Evolutionary conservation across 1,140 invertebrate genomes (phyloP).

Genomic region (Aphelinus certus): DNA sequence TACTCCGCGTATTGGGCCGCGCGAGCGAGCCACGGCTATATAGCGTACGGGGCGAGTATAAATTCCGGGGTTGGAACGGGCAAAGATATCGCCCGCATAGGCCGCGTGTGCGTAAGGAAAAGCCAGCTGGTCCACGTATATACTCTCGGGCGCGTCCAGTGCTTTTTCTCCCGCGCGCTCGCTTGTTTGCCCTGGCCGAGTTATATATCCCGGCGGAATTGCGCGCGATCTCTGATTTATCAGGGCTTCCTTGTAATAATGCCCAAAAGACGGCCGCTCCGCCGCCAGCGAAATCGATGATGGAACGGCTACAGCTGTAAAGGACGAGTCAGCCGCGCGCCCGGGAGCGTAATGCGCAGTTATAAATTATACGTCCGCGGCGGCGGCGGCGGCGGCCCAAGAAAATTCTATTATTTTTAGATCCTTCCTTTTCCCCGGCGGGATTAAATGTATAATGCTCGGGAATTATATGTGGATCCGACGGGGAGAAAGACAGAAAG

Average conservation of each 20-base stretch:
- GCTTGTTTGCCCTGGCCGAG: conserved; percentile 9
- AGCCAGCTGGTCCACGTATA: conserved; percentile 25
- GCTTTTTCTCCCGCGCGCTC: background rate
- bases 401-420: background rate
- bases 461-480: background rate
- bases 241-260: conserved; percentile 28
- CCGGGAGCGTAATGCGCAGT: background rate
- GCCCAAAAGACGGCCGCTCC: conserved; percentile 13
- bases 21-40: too few species aligned
- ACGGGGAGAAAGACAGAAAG: too few species aligned
- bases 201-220: conserved; percentile 24
- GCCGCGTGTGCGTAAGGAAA: conserved; percentile 17
- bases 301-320: background rate
- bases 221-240: conserved; percentile 34
- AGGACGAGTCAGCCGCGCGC: background rate
- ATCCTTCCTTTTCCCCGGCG: conserved; percentile 1
- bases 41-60: conserved; percentile 5
- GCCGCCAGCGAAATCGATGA: conserved; percentile 25
- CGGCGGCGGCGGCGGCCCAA: background rate
- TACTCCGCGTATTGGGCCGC: background rate
- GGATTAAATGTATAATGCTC: conserved; percentile 12
- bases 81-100: conserved; percentile 38
- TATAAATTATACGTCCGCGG: conserved; percentile 10
- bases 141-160: background rate
- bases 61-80: conserved; percentile 35